These are phyloP conservation scores for Lordiphosa fenestrarum DNA, from an alignment of 2,888 invertebrate species.

Conservation along the genomic window DNA sequence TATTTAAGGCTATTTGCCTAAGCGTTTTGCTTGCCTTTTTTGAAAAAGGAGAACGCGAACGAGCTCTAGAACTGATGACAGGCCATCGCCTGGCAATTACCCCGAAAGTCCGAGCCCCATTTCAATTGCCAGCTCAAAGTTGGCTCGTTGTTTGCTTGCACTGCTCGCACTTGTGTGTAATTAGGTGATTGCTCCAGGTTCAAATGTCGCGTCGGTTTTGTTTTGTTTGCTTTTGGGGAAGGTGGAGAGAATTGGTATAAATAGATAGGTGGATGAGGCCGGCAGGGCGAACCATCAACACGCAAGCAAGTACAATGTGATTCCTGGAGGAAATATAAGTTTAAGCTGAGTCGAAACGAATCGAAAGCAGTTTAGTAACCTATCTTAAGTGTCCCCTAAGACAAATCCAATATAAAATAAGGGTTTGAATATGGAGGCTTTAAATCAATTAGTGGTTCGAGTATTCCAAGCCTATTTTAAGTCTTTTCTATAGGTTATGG, in stretches of 20 bases:
- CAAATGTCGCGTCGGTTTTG: constrained; percentile 70
- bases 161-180: constrained; percentile 48
- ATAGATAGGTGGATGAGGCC: too few relatives aligned
- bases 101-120: constrained; percentile 27
- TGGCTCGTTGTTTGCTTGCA: constrained; percentile 14
- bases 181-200: constrained; percentile 70
- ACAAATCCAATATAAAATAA: too few relatives aligned
- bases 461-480: too few relatives aligned
- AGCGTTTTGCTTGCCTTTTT: constrained; percentile 37
- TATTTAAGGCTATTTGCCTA: constrained; percentile 70
- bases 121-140: constrained; percentile 1
- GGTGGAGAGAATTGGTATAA: constrained; percentile 8
- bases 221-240: constrained; percentile 25
- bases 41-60: constrained; percentile 17
- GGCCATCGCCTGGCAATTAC: constrained; percentile 72
- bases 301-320: too few relatives aligned
- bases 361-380: too few relatives aligned
- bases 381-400: too few relatives aligned
- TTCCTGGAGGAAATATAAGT: too few relatives aligned
- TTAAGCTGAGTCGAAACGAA: too few relatives aligned
- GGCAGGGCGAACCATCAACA: too few relatives aligned
- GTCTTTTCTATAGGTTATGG: too few relatives aligned
- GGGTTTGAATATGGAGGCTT: too few relatives aligned
- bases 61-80: constrained; percentile 60
- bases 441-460: too few relatives aligned